phyloP scores from a whole-genome alignment of 2,888 invertebrate genomes.

The Hanleya hanleyi region DNA sequence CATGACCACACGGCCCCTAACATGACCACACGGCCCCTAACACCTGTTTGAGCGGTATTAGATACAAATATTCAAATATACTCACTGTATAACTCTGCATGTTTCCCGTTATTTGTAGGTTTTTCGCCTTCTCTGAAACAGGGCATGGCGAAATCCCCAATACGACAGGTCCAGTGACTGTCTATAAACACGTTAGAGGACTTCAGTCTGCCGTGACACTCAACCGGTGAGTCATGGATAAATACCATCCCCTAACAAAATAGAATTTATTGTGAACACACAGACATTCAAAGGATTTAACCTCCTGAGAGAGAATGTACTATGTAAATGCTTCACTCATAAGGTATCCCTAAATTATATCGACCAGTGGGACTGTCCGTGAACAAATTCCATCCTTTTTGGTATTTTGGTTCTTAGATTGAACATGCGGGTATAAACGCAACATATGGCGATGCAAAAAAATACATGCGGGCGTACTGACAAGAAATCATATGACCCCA shows the following conservation, averaged over 20 bases:
- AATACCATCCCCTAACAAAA: slow-evolving; percentile 39
- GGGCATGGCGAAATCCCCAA: slow-evolving; percentile 59
- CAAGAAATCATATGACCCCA: too few species aligned
- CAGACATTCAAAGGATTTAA: background rate
- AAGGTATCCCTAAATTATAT: too few species aligned
- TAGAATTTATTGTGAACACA: background rate
- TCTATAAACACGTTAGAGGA: slow-evolving; percentile 43
- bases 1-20: too few species aligned
- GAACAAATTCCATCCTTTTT: too few species aligned
- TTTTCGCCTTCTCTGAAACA: slow-evolving; percentile 56
- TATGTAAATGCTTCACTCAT: background rate
- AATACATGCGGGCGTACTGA: too few species aligned
- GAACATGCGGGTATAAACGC: too few species aligned
- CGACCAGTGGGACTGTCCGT: too few species aligned
- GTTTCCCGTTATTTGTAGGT: slow-evolving; percentile 19
- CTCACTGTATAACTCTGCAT: slow-evolving; percentile 38
- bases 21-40: too few species aligned
- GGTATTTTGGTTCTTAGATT: too few species aligned
- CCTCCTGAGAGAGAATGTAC: background rate
- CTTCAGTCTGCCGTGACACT: slow-evolving; percentile 38
- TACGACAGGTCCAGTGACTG: slow-evolving; percentile 50
- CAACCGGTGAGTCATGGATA: slow-evolving; percentile 33
- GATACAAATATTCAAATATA: too few species aligned
- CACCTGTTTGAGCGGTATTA: too few species aligned
- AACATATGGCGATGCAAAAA: too few species aligned